phyloP scores from a whole-genome alignment of 2,113 vertebrate genomes.

The Natator depressus region DNA sequence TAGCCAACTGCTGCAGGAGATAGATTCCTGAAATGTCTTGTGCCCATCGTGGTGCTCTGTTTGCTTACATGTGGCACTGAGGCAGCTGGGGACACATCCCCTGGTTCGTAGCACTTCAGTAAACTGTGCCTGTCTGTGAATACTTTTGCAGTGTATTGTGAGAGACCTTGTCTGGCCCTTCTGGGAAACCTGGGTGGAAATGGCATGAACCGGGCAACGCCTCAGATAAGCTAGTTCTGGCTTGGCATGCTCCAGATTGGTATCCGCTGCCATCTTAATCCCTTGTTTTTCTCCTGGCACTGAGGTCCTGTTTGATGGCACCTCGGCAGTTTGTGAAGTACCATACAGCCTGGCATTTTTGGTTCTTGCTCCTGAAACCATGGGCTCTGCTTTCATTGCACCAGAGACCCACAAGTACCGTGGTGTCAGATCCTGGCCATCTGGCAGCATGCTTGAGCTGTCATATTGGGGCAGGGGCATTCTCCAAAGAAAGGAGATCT shows the following conservation, averaged over 20 bases:
- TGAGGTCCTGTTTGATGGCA: conserved; percentile 39
- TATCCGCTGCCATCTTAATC: neutral
- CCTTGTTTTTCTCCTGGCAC: neutral
- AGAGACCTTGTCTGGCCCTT: neutral
- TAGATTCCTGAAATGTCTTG: neutral
- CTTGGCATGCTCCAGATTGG: neutral
- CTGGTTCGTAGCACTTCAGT: rapidly evolving
- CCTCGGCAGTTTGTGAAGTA: conserved; percentile 8
- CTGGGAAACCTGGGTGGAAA: neutral
- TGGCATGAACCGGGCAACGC: neutral
- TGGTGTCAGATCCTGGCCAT: neutral
- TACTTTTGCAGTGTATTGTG: neutral
- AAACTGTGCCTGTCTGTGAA: neutral
- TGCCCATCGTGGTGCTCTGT: rapidly evolving
- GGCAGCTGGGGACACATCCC: rapidly evolving
- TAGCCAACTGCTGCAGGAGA: rapidly evolving
- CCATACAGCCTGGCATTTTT: neutral
- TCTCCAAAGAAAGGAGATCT: no score
- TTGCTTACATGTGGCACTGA: rapidly evolving
- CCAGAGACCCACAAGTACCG: neutral
- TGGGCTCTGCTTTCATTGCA: conserved; percentile 2
- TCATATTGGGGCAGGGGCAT: rapidly evolving
- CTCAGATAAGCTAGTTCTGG: neutral
- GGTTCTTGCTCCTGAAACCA: neutral
- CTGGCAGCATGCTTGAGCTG: neutral